These are phyloP conservation scores for Microchrysa polita DNA, from an alignment of 2,888 invertebrate species.

Conservation along the genomic window DNA sequence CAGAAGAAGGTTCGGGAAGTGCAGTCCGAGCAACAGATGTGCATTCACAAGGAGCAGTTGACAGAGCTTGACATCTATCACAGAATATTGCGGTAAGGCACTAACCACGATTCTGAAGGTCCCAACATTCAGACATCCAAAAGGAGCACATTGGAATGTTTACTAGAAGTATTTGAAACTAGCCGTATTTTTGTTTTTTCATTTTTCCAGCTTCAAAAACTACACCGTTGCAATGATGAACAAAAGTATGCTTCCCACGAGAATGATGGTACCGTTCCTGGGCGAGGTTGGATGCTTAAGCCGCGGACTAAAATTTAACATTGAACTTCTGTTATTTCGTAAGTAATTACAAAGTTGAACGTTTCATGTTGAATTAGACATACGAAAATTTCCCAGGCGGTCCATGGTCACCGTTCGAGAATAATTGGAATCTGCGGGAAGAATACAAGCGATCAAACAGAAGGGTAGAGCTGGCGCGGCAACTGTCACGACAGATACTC, in stretches of 20 bases:
- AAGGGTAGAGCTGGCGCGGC: conserved; percentile 79
- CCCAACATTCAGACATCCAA: too few species aligned
- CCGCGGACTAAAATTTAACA: conserved; percentile 87
- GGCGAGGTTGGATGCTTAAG: conserved; percentile 92
- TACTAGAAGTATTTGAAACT: too few species aligned
- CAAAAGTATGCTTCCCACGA: conserved; percentile 89
- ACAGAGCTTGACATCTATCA: conserved; percentile 97
- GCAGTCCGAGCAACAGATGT: conserved; percentile 95
- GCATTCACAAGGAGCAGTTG: conserved; percentile 94
- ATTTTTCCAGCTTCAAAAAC: conserved; percentile 83
- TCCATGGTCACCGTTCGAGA: conserved; percentile 95
- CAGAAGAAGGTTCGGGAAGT: conserved; percentile 86
- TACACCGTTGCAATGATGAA: conserved; percentile 98
- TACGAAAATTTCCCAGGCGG: conserved; percentile 70
- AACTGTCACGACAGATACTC: conserved; percentile 77
- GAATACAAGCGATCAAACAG: conserved; percentile 82
- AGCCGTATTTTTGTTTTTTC: conserved; percentile 47
- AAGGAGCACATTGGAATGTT: too few species aligned
- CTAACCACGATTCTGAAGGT: too few species aligned
- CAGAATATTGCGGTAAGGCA: conserved; percentile 87
- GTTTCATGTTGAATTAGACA: not conserved
- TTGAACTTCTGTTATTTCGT: conserved; percentile 93
- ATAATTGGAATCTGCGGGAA: conserved; percentile 93
- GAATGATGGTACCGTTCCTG: conserved; percentile 80
- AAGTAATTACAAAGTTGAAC: conserved; percentile 59